Percentiles rank a stretch among this genome's conserved stretches.
phyloP scores from a whole-genome alignment of 2,888 invertebrate genomes.

The Siphonodentalium dalli region DNA sequence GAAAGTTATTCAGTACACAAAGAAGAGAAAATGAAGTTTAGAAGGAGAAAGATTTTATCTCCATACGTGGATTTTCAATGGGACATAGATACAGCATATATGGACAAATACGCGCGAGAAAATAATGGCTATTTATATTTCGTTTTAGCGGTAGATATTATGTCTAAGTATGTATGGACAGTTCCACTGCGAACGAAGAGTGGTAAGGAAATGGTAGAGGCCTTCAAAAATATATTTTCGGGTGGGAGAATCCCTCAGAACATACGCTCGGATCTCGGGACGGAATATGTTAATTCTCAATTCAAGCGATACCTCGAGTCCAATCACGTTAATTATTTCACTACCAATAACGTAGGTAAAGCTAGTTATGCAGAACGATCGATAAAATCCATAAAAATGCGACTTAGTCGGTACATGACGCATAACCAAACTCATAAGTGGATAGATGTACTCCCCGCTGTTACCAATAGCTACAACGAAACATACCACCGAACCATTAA shows the following conservation, averaged over 20 bases:
- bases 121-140: conserved; percentile 5
- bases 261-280: conserved; percentile 6
- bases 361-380: conserved; percentile 10
- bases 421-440: conserved; percentile 6
- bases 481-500: conserved; percentile 7
- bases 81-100: conserved; percentile 3
- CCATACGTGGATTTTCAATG: conserved; percentile 1
- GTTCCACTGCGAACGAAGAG: conserved; percentile 4
- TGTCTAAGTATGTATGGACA: conserved; percentile 1
- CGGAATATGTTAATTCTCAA: conserved; percentile 1
- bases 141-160: conserved; percentile 6
- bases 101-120: conserved; percentile 1
- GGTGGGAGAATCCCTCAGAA: neutral
- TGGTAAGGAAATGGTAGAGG: neutral
- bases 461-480: conserved; percentile 10
- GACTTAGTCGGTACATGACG: conserved; percentile 2
- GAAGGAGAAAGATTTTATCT: conserved; percentile 1
- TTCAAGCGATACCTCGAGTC: neutral
- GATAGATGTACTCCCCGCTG: conserved; percentile 6
- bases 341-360: conserved; percentile 5
- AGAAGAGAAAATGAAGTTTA: too few species aligned
- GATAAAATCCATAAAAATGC: conserved; percentile 7
- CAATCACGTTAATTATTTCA: neutral
- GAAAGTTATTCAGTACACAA: too few species aligned
- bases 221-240: neutral